phyloP scores from a whole-genome alignment of 2,797 vertebrate genomes.

The Gymnoscopelus microlampas region DNA sequence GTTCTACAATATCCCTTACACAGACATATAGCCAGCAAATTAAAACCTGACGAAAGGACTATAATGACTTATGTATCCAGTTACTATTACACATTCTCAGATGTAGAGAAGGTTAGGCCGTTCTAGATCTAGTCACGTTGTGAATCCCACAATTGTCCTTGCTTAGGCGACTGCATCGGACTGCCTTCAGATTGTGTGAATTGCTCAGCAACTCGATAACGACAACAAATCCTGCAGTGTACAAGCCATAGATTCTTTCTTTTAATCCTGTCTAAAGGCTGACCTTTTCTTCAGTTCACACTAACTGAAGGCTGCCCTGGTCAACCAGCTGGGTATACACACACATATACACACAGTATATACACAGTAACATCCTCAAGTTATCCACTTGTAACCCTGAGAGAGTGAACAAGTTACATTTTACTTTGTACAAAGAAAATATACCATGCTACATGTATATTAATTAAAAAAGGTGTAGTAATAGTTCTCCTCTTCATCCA shows the following conservation, averaged over 20 bases:
- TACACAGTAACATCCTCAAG: neutral
- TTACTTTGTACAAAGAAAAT: neutral
- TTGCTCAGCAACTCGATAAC: neutral
- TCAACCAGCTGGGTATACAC: neutral
- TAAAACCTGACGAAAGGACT: constrained; percentile 74
- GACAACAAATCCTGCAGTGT: neutral
- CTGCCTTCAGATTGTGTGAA: neutral
- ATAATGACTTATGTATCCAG: constrained; percentile 77
- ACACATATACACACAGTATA: too few relatives aligned
- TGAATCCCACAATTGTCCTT: neutral
- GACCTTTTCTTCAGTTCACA: neutral
- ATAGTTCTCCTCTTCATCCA: neutral
- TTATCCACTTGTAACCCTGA: neutral
- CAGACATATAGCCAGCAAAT: constrained; percentile 74
- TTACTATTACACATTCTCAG: constrained; percentile 77
- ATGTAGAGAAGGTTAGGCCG: constrained; percentile 76
- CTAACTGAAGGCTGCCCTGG: neutral
- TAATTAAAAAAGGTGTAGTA: neutral
- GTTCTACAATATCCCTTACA: constrained; percentile 9
- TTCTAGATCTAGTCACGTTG: constrained; percentile 18
- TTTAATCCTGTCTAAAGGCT: constrained; percentile 1
- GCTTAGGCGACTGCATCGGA: neutral
- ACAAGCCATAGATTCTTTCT: neutral
- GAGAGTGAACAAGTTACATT: too few relatives aligned
- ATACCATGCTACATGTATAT: neutral